These are phyloP conservation scores for Eupithecia pulchellata DNA, from an alignment of 2,888 invertebrate species.

Conservation along the genomic window DNA sequence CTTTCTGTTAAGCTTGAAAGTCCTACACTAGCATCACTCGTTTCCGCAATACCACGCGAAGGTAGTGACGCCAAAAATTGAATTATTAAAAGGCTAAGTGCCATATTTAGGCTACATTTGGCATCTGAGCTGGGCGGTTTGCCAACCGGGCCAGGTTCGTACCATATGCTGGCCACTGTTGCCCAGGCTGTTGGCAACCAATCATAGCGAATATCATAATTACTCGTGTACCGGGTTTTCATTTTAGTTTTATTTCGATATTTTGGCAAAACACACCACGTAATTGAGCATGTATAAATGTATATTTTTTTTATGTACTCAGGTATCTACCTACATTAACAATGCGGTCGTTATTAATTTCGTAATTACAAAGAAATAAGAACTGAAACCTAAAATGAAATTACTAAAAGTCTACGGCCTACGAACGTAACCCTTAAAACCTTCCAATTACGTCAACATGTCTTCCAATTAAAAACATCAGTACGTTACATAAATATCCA, in stretches of 20 bases:
- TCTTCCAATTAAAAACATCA: constrained; percentile 13
- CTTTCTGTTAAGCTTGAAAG: background rate
- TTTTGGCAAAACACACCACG: background rate
- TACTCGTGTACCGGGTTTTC: constrained; percentile 11
- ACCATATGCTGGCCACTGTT: background rate
- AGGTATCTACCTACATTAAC: background rate
- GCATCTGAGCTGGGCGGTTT: constrained; percentile 47
- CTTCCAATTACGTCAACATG: background rate
- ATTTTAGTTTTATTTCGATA: background rate
- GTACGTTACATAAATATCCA: constrained; percentile 13
- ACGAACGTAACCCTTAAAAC: background rate
- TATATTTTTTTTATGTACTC: background rate
- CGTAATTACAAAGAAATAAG: background rate
- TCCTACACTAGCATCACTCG: background rate
- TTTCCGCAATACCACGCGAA: background rate
- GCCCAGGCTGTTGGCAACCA: background rate
- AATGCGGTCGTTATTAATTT: background rate
- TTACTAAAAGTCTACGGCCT: background rate
- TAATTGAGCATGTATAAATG: background rate
- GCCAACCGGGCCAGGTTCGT: constrained; percentile 49
- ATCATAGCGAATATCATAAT: constrained; percentile 6
- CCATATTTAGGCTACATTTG: constrained; percentile 45
- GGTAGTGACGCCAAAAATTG: constrained; percentile 21
- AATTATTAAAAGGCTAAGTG: constrained; percentile 32
- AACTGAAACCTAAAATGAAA: background rate